These are phyloP conservation scores for Gadus macrocephalus DNA, from an alignment of 2,113 vertebrate genomes.

Conservation along the genomic window DNA sequence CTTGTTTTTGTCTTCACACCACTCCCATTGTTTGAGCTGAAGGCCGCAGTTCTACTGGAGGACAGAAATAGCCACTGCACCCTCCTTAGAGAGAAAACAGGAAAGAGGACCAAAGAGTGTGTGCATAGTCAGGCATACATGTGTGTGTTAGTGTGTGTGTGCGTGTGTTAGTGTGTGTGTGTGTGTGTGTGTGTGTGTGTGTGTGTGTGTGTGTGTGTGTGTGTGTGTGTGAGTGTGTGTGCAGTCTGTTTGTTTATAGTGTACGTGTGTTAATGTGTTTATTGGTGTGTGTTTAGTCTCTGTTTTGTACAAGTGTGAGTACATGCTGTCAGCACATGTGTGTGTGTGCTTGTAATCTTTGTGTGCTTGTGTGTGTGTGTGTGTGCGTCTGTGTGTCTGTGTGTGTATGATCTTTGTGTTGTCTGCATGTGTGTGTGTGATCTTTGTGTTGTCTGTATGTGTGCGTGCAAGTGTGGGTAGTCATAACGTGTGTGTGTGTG, in stretches of 20 bases:
- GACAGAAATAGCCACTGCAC: slow-evolving; percentile 49
- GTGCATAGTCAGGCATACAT: slow-evolving; percentile 11
- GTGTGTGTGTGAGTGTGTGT: slow-evolving; percentile 1
- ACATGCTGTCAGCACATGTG: not conserved
- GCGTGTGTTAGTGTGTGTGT: too few relatives aligned
- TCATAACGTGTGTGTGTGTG: not conserved
- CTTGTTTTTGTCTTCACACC: not conserved
- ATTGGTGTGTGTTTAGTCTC: too few relatives aligned
- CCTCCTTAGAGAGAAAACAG: slow-evolving; percentile 65
- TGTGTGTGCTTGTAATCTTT: not conserved
- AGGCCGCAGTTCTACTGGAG: slow-evolving; percentile 21
- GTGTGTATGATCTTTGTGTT: not conserved
- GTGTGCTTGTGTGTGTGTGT: not conserved
- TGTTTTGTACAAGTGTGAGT: too few relatives aligned
- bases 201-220: slow-evolving; percentile 24
- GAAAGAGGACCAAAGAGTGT: slow-evolving; percentile 54
- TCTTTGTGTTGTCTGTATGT: not conserved
- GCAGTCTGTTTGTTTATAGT: too few relatives aligned
- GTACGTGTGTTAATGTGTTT: too few relatives aligned
- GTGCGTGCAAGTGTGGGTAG: not conserved
- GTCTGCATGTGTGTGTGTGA: not conserved
- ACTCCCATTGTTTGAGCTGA: slow-evolving; percentile 48
- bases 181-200: not conserved
- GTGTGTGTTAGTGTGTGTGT: slow-evolving; percentile 9
- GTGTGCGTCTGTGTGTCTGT: not conserved